Conservation (phyloP, 2,888 invertebrate genomes). For the Eudemis profundana region DNA sequence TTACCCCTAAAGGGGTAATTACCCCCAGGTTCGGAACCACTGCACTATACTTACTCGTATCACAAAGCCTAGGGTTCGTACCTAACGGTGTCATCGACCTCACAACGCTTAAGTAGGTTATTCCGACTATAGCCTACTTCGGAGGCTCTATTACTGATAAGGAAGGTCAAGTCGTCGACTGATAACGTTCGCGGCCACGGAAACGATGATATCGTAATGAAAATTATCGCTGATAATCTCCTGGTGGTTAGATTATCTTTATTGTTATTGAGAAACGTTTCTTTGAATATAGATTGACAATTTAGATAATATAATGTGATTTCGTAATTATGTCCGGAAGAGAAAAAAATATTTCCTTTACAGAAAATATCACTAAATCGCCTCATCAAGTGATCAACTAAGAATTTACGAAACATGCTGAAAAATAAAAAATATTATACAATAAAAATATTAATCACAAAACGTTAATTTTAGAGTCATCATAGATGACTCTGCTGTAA, state of each 20-base stretch:
- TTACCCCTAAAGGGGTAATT: no score
- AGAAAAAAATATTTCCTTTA: neutral
- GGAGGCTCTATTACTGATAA: conserved; percentile 50
- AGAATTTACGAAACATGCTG: no score
- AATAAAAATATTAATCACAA: no score
- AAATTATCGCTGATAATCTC: conserved; percentile 22
- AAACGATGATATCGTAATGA: conserved; percentile 38
- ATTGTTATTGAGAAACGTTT: neutral
- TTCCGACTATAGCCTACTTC: conserved; percentile 37
- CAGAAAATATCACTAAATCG: no score
- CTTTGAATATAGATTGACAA: neutral
- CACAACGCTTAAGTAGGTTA: conserved; percentile 31
- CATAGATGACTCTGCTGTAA: no score
- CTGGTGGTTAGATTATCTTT: neutral
- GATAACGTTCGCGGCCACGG: conserved; percentile 51
- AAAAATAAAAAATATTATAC: no score
- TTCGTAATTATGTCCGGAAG: neutral
- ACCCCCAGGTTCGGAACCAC: no score
- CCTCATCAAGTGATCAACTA: no score
- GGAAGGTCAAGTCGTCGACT: conserved; percentile 57
- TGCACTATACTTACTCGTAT: no score
- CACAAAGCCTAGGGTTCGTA: conserved; percentile 12
- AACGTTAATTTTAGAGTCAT: no score
- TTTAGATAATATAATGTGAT: neutral
- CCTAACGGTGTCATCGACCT: conserved; percentile 32